phyloP scores from a whole-genome alignment of 2,888 invertebrate genomes.

The Xanthorhoe designata region DNA sequence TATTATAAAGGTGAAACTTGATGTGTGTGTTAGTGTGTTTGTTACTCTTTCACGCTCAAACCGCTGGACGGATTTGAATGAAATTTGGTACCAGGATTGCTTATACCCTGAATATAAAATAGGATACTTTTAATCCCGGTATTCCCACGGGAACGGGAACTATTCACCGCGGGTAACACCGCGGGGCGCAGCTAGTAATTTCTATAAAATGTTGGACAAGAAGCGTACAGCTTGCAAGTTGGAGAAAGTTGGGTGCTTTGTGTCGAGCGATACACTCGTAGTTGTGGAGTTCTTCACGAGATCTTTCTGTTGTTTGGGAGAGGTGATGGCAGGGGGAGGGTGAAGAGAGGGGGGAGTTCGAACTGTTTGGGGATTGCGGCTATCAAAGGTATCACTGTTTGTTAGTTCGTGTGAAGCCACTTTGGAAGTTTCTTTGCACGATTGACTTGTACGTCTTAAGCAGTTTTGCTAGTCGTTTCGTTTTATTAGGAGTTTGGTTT shows the following conservation, averaged over 20 bases:
- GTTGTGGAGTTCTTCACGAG: constrained; percentile 10
- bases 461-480: not conserved
- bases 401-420: not conserved
- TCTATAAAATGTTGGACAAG: no score
- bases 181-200: no score
- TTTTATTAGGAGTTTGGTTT: not conserved
- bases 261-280: not conserved
- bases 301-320: constrained; percentile 23
- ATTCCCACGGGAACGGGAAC: no score
- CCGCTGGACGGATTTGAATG: no score
- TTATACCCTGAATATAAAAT: no score
- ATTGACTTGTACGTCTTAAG: not conserved
- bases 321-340: not conserved
- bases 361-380: constrained; percentile 17
- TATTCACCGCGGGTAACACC: no score
- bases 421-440: constrained; percentile 4
- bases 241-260: constrained; percentile 15
- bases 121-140: no score
- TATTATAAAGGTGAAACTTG: no score
- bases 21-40: no score
- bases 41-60: no score
- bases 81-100: no score
- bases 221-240: not conserved
- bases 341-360: not conserved
- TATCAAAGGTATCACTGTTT: constrained; percentile 27